phyloP scores from a whole-genome alignment of 1,140 invertebrate species.

The Akabosia matsudoensis region DNA sequence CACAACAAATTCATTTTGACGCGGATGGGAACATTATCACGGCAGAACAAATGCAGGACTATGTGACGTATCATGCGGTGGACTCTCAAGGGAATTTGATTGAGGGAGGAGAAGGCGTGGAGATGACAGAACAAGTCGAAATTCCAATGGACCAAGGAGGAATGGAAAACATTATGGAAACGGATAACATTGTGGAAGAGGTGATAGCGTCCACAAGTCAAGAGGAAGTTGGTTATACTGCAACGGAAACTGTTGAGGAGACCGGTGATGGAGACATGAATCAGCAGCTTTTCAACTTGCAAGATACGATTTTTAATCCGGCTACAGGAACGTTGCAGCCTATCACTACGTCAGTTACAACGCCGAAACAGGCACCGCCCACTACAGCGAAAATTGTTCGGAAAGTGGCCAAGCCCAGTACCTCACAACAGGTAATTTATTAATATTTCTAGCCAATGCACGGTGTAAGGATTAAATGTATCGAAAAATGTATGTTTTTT shows the following conservation, averaged over 20 bases:
- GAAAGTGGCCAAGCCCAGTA: background rate
- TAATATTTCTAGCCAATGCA: background rate
- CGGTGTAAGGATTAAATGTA: background rate
- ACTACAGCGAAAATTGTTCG: background rate
- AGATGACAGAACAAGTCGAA: slow-evolving; percentile 24
- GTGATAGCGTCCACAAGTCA: slow-evolving; percentile 31
- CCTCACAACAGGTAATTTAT: background rate
- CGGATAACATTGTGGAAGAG: slow-evolving; percentile 43
- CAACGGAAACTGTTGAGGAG: background rate
- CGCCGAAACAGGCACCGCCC: slow-evolving; percentile 11
- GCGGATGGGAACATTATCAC: slow-evolving; percentile 35
- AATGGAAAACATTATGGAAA: slow-evolving; percentile 41
- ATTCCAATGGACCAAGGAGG: slow-evolving; percentile 34
- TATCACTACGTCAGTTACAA: slow-evolving; percentile 24
- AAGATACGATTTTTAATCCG: slow-evolving; percentile 45
- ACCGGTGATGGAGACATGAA: slow-evolving; percentile 32
- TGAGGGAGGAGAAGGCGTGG: background rate
- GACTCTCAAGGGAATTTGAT: slow-evolving; percentile 43
- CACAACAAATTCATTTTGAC: slow-evolving; percentile 29
- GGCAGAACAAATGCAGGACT: slow-evolving; percentile 35
- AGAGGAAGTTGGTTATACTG: slow-evolving; percentile 33
- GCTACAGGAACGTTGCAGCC: slow-evolving; percentile 45
- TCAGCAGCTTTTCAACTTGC: slow-evolving; percentile 41
- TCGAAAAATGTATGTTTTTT: background rate
- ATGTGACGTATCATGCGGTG: slow-evolving; percentile 42